Evolutionary conservation across 2,797 vertebrate species (phyloP), one percentile per base, ranked within the genome.

Genomic region (Stomatorhinus walkeri): DNA sequence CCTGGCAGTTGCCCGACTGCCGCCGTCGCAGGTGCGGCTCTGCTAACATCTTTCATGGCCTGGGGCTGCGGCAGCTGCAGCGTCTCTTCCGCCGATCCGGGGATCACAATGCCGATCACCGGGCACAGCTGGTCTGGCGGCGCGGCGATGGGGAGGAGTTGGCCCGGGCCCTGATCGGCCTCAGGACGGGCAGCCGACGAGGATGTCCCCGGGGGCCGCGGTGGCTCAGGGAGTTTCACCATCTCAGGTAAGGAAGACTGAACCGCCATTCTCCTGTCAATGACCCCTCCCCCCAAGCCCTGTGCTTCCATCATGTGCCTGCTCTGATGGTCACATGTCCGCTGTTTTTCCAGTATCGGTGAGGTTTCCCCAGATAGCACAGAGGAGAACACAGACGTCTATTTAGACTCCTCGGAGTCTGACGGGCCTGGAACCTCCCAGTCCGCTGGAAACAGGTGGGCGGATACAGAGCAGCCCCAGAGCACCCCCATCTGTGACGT

Each of bases 31-130:
- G 98, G 91, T 94, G 95, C 1, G 97, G 96, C 9, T 94, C 94
- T 0, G 97, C 96, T 89, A 97, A 98, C 94, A 98, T 98, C 91
- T 98, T 98, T 89, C 95, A 96, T 72, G 97, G 96, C 0, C 92
- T 97, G 1, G 96, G 96, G 90, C 91, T 98, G 85, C 92, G 95
- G 49, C 97, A 98, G 93, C 94, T 98, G 89, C 94, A 95, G 88
- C 93, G 94, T 87, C 95, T 98, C 89, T 98, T 98, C 92, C 95
- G 92, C 85, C 94, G 91, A 72, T 96, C 96, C 0, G 97, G 97
- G 9, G 96, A 96, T 87, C 93, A 93, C 87, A 93, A 96, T 7
- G 96, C 97, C 0, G 95, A 96, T 64, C 96, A 96, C 85, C 94
- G 95, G 4, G 97, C 97, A 0, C 95, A 92, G 88, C 95, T 97